Conservation (phyloP, 2,113 vertebrate species). For the Ibidorhyncha struthersii region DNA sequence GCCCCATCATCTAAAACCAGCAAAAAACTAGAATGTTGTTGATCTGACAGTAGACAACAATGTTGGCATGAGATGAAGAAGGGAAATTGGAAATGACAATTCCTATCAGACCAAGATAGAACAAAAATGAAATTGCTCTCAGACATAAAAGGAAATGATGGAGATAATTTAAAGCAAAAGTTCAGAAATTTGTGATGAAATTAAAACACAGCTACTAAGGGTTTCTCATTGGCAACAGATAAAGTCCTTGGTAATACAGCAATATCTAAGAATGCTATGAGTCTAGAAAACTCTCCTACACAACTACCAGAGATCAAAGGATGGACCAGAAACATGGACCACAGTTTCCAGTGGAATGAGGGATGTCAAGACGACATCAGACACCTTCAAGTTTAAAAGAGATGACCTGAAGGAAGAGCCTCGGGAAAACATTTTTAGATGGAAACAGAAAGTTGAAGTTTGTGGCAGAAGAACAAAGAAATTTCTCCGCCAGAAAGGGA, state of each 20-base stretch:
- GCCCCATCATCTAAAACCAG: background rate
- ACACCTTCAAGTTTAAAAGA: background rate
- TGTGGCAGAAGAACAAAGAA: background rate
- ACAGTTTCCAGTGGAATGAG: background rate
- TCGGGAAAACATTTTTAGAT: background rate
- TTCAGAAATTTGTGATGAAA: background rate
- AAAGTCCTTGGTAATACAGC: background rate
- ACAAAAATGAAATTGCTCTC: background rate
- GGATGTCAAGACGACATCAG: background rate
- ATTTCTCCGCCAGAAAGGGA: background rate
- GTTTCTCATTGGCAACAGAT: background rate
- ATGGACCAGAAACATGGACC: background rate
- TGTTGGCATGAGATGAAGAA: background rate
- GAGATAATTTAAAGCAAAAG: background rate
- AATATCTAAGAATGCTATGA: background rate
- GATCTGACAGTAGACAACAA: background rate
- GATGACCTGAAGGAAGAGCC: background rate
- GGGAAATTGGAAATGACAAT: background rate
- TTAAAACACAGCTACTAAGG: background rate
- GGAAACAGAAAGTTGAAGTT: background rate
- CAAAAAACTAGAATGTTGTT: background rate
- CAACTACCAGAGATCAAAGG: background rate
- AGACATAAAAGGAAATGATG: background rate
- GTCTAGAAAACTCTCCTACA: background rate
- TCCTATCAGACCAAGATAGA: background rate